Base-by-base conservation (phyloP, 2,888 invertebrate species). In the Amaurobius ferox region DNA sequence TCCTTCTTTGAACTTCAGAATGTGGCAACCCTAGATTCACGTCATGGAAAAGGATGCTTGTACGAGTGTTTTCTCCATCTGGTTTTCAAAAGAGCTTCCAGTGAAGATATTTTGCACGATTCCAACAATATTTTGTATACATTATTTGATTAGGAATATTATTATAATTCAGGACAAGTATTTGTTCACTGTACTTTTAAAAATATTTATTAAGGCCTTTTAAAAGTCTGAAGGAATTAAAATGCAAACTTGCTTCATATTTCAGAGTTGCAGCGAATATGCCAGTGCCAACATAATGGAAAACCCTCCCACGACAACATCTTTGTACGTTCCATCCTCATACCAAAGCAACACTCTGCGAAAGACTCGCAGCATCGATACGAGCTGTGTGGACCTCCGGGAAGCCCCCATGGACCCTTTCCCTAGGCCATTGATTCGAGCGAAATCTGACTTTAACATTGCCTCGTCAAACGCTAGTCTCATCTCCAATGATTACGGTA, bases 331-430 rank as follows among this genome's bases (percentile, higher is more conserved):
- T n/a, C 79, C 78, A 23, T 73, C 72, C 13, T 72, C 72, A 7
- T 30, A 70, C 30, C n/a, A 67, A 13, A 19, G 23, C 35, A 66
- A 35, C 48, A 66, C 72, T 0, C 71, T 87, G 23, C 70, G 97
- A 89, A 97, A 97, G 92, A 96, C 96, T 13, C 94, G 96, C 90
- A 96, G 96, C 88, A 96, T 97, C 92, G 97, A 97, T 90, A 96
- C 96, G 1, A 96, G 96, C 1, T 96, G 96, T 90, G 93, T 96
- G 88, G 96, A 96, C 90, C 94, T 96, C 0, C 61, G 89, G 94
- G 96, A 88, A 90, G 91, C 62, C 70, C 90, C 88, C 88, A 90
- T 88, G 94, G 95, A 89, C 93, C 95, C 90, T 93, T 93, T 77
- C 94, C 93, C 39, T 62, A 87, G 87, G 71, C 90, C 90, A 30